Evolutionary conservation across 2,888 invertebrate genomes (phyloP), one percentile per base, ranked within the genome.

Genomic region (Trachelus troglodyta): DNA sequence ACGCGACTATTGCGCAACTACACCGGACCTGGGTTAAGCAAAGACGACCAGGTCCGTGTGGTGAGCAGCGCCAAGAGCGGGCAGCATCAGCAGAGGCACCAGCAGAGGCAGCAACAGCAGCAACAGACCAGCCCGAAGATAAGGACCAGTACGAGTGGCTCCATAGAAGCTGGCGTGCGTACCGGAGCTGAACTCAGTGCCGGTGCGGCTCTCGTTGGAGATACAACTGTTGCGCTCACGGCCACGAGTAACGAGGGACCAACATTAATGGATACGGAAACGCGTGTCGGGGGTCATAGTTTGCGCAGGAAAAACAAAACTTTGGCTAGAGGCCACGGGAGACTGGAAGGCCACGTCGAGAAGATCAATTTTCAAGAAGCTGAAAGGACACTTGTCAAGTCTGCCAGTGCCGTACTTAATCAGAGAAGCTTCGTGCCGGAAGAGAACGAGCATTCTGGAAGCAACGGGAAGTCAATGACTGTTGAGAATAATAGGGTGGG

Each of bases 1-100:
- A 90, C 90, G 85, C 87, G 90, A 82, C 86, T 89, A 84, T 89
- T 90, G 87, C 89, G 90, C 86, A 90, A 89, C 86, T 89, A 90
- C 85, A 89, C 88, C 86, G 89, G 89, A 87, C 88, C 89, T 87
- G 87, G 88, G 87, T 83, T 86, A 87, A 89, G 85, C 86, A 83
- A 83, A 76, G 86, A 85, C 84, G 85, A 84, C 79, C 79, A 79
- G 78, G 76, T 77, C n/a, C 77, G 79, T 1, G 76, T 34, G 71
- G 31, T 23, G 71, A 34, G 71, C 30, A 15, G 33, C 40, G 71
- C 73, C 75, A 74, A 31, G 71, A 71, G 31, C 71, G 71, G 68
- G 71, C 74, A 76, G 73, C 77, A 79, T 76, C 76, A 80, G 69
- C 78, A 34, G 79, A 75, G 74, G 77, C 31, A 73, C 76, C 73